A percentile compares a stretch with the other conserved stretches of the same genome.
phyloP scores from a whole-genome alignment of 2,888 invertebrate species.

The Tenthredo distinguenda region DNA sequence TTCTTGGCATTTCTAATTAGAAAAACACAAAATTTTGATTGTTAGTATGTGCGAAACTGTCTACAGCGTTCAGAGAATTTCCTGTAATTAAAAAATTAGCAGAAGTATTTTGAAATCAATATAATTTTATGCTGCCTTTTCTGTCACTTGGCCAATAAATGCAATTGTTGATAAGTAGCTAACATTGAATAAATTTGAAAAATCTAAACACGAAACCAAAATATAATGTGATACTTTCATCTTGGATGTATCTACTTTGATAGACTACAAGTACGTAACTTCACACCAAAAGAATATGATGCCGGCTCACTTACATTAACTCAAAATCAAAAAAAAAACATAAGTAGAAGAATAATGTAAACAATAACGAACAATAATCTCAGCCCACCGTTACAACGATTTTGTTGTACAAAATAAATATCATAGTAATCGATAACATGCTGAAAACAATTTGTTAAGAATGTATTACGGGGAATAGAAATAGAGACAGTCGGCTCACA shows the following conservation, averaged over 20 bases:
- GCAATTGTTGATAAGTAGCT: background rate
- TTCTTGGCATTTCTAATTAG: background rate
- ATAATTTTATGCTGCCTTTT: slow-evolving; percentile 18
- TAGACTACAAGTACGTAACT: slow-evolving; percentile 52
- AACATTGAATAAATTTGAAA: slow-evolving; percentile 13
- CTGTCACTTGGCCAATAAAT: background rate
- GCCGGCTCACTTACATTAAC: slow-evolving; percentile 25
- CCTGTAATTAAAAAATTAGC: background rate
- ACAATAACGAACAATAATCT: slow-evolving; percentile 25
- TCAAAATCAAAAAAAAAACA: slow-evolving; percentile 13
- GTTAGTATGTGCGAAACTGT: background rate
- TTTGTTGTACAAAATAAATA: slow-evolving; percentile 29
- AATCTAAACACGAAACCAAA: background rate
- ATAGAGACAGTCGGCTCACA: slow-evolving; percentile 50
- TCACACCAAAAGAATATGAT: slow-evolving; percentile 32
- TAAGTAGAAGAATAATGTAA: background rate
- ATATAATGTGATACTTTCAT: slow-evolving; percentile 25
- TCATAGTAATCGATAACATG: slow-evolving; percentile 8
- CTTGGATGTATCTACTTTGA: slow-evolving; percentile 26
- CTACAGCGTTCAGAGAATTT: background rate
- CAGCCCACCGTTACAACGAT: background rate
- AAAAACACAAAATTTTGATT: background rate
- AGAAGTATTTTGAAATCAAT: background rate
- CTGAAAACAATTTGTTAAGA: slow-evolving; percentile 1
- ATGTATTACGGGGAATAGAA: slow-evolving; percentile 44